Percentiles rank a stretch among this genome's conserved stretches.
Conservation (phyloP, 1,140 invertebrate species). For the Zaprionus lachaisei region DNA sequence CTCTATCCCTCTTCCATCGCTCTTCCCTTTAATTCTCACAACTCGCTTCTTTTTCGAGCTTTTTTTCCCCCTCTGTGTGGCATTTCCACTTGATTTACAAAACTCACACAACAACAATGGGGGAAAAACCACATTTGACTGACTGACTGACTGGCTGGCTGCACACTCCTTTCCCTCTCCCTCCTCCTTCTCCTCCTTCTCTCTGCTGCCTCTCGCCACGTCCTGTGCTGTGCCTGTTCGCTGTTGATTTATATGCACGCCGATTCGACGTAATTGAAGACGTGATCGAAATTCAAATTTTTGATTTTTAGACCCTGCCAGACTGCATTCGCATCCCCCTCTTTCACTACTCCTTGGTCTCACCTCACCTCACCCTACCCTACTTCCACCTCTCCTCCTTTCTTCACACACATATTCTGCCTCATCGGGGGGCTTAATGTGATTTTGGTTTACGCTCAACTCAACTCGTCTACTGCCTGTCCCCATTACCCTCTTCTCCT, state of each 20-base stretch:
- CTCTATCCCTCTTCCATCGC: background rate
- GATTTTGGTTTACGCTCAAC: conserved; percentile 62
- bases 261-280: conserved; percentile 83
- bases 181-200: background rate
- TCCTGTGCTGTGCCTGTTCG: conserved; percentile 42
- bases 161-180: conserved; percentile 20
- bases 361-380: background rate
- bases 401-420: conserved; percentile 26
- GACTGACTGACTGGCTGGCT: conserved; percentile 70
- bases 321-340: conserved; percentile 51
- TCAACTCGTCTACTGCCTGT: conserved; percentile 10
- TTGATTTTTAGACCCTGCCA: conserved; percentile 70
- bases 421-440: conserved; percentile 55
- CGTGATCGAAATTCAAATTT: conserved; percentile 83
- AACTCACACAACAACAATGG: conserved; percentile 63
- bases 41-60: background rate
- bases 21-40: conserved; percentile 21
- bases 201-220: background rate
- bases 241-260: conserved; percentile 82
- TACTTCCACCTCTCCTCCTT: background rate
- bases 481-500: background rate
- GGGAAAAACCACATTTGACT: conserved; percentile 72
- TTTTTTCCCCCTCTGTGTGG: conserved; percentile 42
- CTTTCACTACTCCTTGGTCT: background rate
- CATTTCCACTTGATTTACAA: conserved; percentile 81